These are phyloP conservation scores for Dryobota labecula DNA, from an alignment of 2,888 invertebrate species.

Conservation along the genomic window DNA sequence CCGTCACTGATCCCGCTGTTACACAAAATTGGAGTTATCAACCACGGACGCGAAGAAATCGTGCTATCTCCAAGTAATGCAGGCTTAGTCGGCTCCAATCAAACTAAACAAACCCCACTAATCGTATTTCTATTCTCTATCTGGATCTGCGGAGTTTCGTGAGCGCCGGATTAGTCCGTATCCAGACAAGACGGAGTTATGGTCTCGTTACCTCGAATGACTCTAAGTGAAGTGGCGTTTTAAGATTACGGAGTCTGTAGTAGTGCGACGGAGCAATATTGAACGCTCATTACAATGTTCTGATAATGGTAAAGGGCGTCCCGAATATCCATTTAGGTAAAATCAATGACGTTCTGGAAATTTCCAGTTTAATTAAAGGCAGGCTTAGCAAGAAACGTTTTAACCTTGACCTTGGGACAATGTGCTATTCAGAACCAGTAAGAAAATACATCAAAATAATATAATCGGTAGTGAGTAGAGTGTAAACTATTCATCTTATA, in stretches of 20 bases:
- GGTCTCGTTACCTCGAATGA: constrained; percentile 87
- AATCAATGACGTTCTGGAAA: constrained; percentile 45
- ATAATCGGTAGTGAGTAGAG: constrained; percentile 12
- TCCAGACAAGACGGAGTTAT: constrained; percentile 86
- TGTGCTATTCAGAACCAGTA: not conserved
- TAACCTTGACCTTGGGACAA: constrained; percentile 18
- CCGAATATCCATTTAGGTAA: constrained; percentile 41
- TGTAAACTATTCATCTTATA: constrained; percentile 75
- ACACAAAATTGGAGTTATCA: constrained; percentile 88
- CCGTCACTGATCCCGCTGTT: constrained; percentile 81
- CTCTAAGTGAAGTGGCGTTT: constrained; percentile 76
- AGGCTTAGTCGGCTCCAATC: constrained; percentile 88
- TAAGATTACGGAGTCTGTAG: constrained; percentile 73
- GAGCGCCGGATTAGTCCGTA: constrained; percentile 83
- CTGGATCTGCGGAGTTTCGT: constrained; percentile 84
- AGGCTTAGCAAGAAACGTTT: constrained; percentile 3
- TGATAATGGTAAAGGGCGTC: constrained; percentile 68
- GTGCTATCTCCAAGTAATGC: constrained; percentile 88
- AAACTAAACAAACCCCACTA: constrained; percentile 89
- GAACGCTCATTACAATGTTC: constrained; percentile 72
- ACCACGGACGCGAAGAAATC: constrained; percentile 88
- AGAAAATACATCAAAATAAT: constrained; percentile 5
- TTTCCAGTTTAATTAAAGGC: constrained; percentile 38
- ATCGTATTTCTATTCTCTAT: constrained; percentile 88
- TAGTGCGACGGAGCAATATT: constrained; percentile 70